Conservation (phyloP, 2,888 invertebrate species). For the Aporophyla lueneburgensis region DNA sequence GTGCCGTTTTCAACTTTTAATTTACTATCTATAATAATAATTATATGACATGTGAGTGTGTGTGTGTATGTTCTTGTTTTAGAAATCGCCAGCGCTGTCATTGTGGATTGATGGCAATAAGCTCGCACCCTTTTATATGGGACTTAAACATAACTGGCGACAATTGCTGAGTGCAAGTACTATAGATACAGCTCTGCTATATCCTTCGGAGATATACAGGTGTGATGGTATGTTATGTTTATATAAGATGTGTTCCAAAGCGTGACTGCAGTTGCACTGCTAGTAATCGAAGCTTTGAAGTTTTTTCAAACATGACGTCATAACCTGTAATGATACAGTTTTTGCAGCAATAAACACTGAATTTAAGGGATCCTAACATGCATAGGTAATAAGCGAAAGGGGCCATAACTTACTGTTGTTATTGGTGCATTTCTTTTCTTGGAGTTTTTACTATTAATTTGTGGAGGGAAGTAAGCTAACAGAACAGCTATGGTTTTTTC, state of each 20-base stretch:
- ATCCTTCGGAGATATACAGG: not conserved
- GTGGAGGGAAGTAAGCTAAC: not conserved
- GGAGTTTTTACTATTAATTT: conserved; percentile 4
- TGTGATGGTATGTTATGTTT: not conserved
- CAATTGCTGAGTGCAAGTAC: not conserved
- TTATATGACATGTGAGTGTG: not conserved
- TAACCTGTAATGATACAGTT: conserved; percentile 20
- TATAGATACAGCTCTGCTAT: not conserved
- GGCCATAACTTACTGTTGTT: conserved; percentile 23
- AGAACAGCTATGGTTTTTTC: conserved; percentile 9
- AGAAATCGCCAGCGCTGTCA: not conserved
- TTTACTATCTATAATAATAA: not conserved
- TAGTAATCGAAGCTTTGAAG: conserved; percentile 34
- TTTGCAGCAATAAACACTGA: conserved; percentile 44
- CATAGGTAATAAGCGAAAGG: conserved; percentile 37
- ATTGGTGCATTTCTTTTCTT: conserved; percentile 8
- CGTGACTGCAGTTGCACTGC: conserved; percentile 37
- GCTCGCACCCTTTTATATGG: not conserved
- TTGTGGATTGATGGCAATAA: not conserved
- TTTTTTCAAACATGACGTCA: conserved; percentile 34
- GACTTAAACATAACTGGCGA: not conserved
- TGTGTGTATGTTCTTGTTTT: not conserved
- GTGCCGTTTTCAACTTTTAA: not conserved
- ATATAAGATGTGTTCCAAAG: conserved; percentile 24
- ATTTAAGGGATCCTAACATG: conserved; percentile 51